Evolutionary conservation across 2,888 invertebrate genomes (phyloP).

Genomic region (Nipponacmea schrenckii): DNA sequence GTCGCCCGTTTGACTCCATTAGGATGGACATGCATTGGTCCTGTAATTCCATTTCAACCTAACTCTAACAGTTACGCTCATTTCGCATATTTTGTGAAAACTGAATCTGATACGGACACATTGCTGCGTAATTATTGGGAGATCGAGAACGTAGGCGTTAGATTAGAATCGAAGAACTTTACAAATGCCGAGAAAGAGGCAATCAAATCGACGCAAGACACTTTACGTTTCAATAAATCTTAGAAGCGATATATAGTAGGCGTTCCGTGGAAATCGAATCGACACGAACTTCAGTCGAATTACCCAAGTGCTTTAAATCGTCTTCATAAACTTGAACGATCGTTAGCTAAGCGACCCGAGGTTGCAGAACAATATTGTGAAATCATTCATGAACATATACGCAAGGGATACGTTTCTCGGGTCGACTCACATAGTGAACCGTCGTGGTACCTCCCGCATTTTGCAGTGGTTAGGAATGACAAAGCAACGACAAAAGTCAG

Average conservation of each 20-base stretch:
- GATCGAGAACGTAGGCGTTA: neutral
- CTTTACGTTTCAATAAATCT: neutral
- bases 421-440: neutral
- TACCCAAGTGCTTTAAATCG: neutral
- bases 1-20: too few species aligned
- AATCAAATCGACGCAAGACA: neutral
- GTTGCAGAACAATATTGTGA: neutral
- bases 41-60: too few species aligned
- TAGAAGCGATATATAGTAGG: neutral
- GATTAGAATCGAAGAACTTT: neutral
- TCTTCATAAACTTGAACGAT: neutral
- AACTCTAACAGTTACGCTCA: too few species aligned
- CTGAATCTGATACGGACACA: too few species aligned
- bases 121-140: too few species aligned
- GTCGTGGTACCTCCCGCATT: slow-evolving; percentile 3
- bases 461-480: slow-evolving; percentile 1
- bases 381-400: neutral
- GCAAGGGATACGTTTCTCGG: neutral
- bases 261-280: neutral
- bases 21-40: too few species aligned
- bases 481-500: neutral
- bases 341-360: slow-evolving; percentile 3
- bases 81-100: too few species aligned
- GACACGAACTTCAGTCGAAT: neutral
- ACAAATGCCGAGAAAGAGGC: neutral